Base-by-base conservation (phyloP, 2,888 invertebrate genomes). In the Hydroisotoma schaefferi region DNA sequence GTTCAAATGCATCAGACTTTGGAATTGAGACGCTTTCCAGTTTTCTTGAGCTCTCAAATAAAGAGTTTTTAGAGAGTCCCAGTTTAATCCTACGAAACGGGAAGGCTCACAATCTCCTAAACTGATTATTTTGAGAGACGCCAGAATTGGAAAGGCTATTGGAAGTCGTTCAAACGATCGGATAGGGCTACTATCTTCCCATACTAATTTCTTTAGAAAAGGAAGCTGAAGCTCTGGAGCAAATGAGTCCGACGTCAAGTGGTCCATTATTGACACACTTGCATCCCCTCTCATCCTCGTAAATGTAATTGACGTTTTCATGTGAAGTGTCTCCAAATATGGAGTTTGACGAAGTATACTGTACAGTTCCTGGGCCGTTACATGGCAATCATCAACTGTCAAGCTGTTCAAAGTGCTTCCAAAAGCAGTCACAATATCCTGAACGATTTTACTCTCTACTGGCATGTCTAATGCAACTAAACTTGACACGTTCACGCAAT, bases 361-460 rank as follows among this genome's bases (percentile, higher is more conserved):
- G 15, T 44, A 40, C 26, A 60, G 26, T 2, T 55, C 43, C 6
- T 40, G 23, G 1, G 55, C 12, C 5, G 52, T 49, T 1, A 57
- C 53, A 33, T 51, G 58, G 26, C 64, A 65, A 15, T 65, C 64
- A 20, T 65, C 64, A 3, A 65, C 28, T 28, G 58, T 65, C 22
- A 65, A 22, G 1, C 61, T 59, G 33, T 58, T 55, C 2, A 65
- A 25, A 2, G 60, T 65, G 38, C 46, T 46, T n/a, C 64, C 64
- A 25, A 59, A 65, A 37, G 47, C 46, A 20, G 27, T 12, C 1
- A 62, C 49, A 25, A 65, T n/a, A 2, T 59, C 51, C 15, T 20
- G 23, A 29, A 61, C 51, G 15, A 61, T 25, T 28, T 29, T 40
- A 29, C 52, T 37, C 2, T 48, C 55, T 18, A 52, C 49, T 12